Conservation (phyloP, 1,140 invertebrate species). For the Panulirus ornatus region DNA sequence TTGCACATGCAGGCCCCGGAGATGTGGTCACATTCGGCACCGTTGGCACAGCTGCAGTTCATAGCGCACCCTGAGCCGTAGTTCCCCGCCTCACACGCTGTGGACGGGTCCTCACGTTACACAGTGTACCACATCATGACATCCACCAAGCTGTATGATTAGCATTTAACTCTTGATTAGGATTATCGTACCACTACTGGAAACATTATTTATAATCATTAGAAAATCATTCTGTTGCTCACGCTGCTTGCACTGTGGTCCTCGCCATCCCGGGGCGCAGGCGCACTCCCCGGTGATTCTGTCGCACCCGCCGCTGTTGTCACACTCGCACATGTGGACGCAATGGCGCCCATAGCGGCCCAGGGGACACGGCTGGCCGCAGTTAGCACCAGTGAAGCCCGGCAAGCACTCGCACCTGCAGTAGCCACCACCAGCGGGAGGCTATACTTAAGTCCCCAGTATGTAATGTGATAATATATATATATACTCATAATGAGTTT, state of each 20-base stretch:
- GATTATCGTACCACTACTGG: too few species aligned
- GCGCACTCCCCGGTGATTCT: conserved; percentile 87
- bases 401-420: conserved; percentile 78
- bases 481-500: too few species aligned
- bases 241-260: conserved; percentile 85
- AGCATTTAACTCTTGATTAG: too few species aligned
- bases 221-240: too few species aligned
- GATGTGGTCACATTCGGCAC: conserved; percentile 89
- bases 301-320: conserved; percentile 87
- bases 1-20: conserved; percentile 90
- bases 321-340: conserved; percentile 84
- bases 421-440: too few species aligned
- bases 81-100: conserved; percentile 82
- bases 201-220: too few species aligned
- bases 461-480: too few species aligned
- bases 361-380: conserved; percentile 80
- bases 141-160: too few species aligned
- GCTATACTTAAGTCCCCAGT: too few species aligned
- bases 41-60: conserved; percentile 88
- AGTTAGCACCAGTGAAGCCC: conserved; percentile 91
- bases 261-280: conserved; percentile 85
- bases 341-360: conserved; percentile 85
- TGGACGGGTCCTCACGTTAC: conserved; percentile 83
- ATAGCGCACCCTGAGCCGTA: conserved; percentile 86
- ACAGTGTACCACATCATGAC: too few species aligned